These are phyloP conservation scores for Balanococcus diminutus DNA, from an alignment of 2,888 invertebrate species.

Conservation along the genomic window DNA sequence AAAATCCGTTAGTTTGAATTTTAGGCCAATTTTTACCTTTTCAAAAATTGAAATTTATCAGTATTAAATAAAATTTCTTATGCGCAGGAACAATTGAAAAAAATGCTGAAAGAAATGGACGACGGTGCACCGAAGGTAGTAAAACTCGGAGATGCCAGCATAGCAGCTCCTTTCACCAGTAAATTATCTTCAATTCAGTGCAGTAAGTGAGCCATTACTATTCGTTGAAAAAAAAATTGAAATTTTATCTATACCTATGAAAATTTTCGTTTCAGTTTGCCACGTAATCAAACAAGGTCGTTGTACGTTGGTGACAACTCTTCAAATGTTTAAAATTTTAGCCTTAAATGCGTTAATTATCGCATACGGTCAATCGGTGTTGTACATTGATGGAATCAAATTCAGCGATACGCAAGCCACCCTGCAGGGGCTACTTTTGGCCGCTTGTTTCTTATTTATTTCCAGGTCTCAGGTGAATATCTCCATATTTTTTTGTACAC, in stretches of 20 bases:
- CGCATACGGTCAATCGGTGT: conserved; percentile 97
- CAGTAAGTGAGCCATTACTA: conserved; percentile 71
- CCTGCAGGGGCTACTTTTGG: conserved; percentile 91
- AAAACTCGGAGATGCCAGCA: conserved; percentile 96
- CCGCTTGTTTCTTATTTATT: conserved; percentile 97
- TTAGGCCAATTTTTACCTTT: background rate
- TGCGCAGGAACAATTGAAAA: conserved; percentile 65
- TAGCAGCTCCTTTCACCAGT: conserved; percentile 98
- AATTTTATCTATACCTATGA: background rate
- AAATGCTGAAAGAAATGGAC: conserved; percentile 82
- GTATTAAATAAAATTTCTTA: background rate
- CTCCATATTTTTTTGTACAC: background rate
- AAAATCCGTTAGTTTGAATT: conserved; percentile 33
- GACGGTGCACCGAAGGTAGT: conserved; percentile 86
- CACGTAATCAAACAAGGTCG: conserved; percentile 99
- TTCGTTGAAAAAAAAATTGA: background rate
- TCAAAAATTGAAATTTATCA: background rate
- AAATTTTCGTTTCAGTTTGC: conserved; percentile 73
- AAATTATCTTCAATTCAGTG: conserved; percentile 94
- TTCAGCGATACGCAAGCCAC: conserved; percentile 98
- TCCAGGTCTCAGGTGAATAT: conserved; percentile 87
- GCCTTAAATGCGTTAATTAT: conserved; percentile 96
- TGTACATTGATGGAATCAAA: conserved; percentile 97
- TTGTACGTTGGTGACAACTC: conserved; percentile 96
- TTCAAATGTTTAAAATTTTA: conserved; percentile 99